Evolutionary conservation across 2,888 invertebrate species (phyloP).

Genomic region (Ophioninae sp.): DNA sequence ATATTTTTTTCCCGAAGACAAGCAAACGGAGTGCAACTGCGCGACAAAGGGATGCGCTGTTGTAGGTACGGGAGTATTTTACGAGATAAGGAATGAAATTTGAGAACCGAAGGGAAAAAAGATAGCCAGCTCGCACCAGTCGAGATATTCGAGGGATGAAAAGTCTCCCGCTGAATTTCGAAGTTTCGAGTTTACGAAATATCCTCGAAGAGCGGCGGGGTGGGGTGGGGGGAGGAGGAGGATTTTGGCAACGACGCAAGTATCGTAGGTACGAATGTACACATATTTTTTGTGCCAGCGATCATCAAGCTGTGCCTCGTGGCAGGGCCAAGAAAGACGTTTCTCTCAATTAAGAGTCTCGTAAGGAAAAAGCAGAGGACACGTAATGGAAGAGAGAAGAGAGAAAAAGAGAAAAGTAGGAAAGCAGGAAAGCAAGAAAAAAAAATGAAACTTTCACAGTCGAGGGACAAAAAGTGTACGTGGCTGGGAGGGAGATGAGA

Average conservation of each 20-base stretch:
- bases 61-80: neutral
- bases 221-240: neutral
- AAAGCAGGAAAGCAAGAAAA: neutral
- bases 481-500: neutral
- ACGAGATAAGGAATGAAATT: slow-evolving; percentile 25
- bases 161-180: slow-evolving; percentile 17
- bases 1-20: slow-evolving; percentile 23
- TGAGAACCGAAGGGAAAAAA: slow-evolving; percentile 31
- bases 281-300: slow-evolving; percentile 6
- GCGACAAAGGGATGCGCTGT: neutral
- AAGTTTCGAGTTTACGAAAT: slow-evolving; percentile 36
- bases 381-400: neutral
- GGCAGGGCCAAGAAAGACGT: slow-evolving; percentile 33
- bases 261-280: neutral
- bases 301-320: slow-evolving; percentile 39
- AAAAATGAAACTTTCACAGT: neutral
- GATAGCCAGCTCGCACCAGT: slow-evolving; percentile 14
- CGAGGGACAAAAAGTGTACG: neutral
- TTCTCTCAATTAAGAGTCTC: slow-evolving; percentile 54
- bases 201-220: neutral
- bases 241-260: slow-evolving; percentile 45
- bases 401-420: neutral
- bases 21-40: neutral
- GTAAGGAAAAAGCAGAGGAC: neutral
- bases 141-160: slow-evolving; percentile 6